Conservation (phyloP, 2,888 invertebrate genomes). For the Colletes collaris region DNA sequence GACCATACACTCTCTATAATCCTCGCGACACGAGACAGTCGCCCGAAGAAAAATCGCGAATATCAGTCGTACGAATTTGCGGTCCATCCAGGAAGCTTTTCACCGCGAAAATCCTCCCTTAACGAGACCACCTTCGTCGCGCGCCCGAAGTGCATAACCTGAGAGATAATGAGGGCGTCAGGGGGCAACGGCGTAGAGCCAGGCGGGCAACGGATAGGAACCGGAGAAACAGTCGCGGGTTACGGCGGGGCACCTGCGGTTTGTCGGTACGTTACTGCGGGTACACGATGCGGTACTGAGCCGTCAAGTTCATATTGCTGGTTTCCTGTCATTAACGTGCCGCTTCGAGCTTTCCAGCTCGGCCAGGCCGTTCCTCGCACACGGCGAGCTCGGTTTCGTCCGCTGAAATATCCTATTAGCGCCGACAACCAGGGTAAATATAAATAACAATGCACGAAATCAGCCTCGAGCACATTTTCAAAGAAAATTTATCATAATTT, state of each 20-base stretch:
- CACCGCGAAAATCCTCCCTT: constrained; percentile 22
- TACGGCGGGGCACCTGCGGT: constrained; percentile 65
- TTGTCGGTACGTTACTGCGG: constrained; percentile 74
- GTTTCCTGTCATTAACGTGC: constrained; percentile 82
- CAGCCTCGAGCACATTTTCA: too few relatives aligned
- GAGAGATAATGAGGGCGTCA: constrained; percentile 37
- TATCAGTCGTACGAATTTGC: neutral
- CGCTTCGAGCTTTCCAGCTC: constrained; percentile 65
- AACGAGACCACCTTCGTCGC: constrained; percentile 21
- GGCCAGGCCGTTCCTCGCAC: constrained; percentile 29
- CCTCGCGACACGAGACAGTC: neutral
- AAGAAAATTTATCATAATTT: too few relatives aligned
- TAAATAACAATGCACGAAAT: too few relatives aligned
- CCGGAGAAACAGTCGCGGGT: constrained; percentile 21
- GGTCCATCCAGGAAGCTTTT: constrained; percentile 2
- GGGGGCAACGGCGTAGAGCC: neutral
- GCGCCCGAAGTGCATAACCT: constrained; percentile 27
- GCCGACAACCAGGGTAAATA: too few relatives aligned
- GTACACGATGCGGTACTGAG: constrained; percentile 78
- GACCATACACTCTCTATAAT: too few relatives aligned
- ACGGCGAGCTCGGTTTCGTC: neutral
- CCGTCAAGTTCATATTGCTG: constrained; percentile 83
- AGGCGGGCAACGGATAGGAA: constrained; percentile 37
- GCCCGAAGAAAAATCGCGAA: neutral
- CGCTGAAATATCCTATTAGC: too few relatives aligned